Base-by-base conservation (phyloP, 2,797 vertebrate genomes). In the Amazona finschi region DNA sequence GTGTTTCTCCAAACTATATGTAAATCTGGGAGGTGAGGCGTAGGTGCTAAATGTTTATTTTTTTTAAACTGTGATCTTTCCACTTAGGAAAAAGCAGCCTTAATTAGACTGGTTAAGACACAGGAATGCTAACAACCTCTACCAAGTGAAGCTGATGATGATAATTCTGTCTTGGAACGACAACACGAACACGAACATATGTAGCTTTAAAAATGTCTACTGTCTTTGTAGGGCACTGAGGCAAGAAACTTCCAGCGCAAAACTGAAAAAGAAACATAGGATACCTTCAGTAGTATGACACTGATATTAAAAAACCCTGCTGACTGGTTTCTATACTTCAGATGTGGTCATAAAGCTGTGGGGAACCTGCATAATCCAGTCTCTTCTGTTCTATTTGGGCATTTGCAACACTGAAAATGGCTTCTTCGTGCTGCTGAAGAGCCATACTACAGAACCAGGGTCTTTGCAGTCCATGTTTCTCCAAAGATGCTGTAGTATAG, bases 51-150 rank as follows among this genome's bases (percentile, higher is more conserved):
- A 22, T 44, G 8, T 58, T 90, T 53, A 1, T 76, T 64, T 79
- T 86, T 73, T 41, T 65, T 36, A 24, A 58, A 36, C 62, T 58
- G 50, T 33, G 28, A 75, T 81, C 30, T 91, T 95, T 91, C 79
- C 39, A 46, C 46, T 85, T 38, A 62, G n/a, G 75, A 89, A 95
- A 91, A 77, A 87, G 4, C 58, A 94, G 62, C 58, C 44, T 77
- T 95, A 95, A 93, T 93, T 95, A 93, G 81, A 58, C 49, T 87
- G 70, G 65, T 74, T 89, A 85, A 91, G 73, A 64, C 57, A 73
- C 15, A 73, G 66, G 94, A 90, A 91, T 71, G 52, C 38, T 93
- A 95, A 39, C 44, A 85, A 74, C 30, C 72, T 95, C 92, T 94
- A 78, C 78, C 33, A 67, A 93, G 36, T 44, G 61, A 89, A 87